These are phyloP conservation scores for Drosophila sechellia DNA, from an alignment of 1,140 invertebrate species.

Conservation along the genomic window DNA sequence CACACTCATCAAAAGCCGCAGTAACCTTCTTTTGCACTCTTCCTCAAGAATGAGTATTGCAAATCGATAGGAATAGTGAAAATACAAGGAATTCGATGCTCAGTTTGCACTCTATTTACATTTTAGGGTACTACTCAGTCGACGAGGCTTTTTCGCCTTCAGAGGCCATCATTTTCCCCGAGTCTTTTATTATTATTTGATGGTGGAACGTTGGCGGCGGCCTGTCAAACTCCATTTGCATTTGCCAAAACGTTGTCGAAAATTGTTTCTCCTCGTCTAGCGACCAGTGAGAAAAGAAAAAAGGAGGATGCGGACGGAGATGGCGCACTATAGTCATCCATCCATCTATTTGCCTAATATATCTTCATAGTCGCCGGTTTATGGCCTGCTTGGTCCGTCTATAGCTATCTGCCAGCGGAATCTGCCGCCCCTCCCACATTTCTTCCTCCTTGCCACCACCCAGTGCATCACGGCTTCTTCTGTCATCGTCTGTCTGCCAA, in stretches of 20 bases:
- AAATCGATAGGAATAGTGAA: background rate
- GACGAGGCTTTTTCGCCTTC: background rate
- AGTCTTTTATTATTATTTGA: conserved; percentile 72
- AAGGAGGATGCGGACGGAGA: conserved; percentile 27
- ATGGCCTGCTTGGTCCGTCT: conserved; percentile 53
- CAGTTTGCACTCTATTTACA: background rate
- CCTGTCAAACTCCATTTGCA: conserved; percentile 78
- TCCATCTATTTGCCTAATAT: conserved; percentile 83
- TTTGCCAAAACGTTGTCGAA: conserved; percentile 73
- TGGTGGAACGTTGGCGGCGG: conserved; percentile 24
- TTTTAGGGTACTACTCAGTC: conserved; percentile 12
- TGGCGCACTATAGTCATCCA: conserved; percentile 41
- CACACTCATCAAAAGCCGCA: conserved; percentile 61
- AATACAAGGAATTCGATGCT: background rate
- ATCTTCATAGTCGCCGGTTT: conserved; percentile 83
- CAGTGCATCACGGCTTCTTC: conserved; percentile 35
- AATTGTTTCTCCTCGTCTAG: conserved; percentile 58
- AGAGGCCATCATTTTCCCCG: conserved; percentile 11
- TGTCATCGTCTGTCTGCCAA: conserved; percentile 74
- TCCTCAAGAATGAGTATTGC: background rate
- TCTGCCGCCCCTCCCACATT: conserved; percentile 13
- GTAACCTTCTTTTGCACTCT: conserved; percentile 53
- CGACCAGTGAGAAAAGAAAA: background rate
- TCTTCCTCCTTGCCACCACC: conserved; percentile 18
- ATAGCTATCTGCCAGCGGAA: conserved; percentile 46